These are phyloP conservation scores for Cheilosia soror DNA, from an alignment of 2,888 invertebrate genomes.

Conservation along the genomic window DNA sequence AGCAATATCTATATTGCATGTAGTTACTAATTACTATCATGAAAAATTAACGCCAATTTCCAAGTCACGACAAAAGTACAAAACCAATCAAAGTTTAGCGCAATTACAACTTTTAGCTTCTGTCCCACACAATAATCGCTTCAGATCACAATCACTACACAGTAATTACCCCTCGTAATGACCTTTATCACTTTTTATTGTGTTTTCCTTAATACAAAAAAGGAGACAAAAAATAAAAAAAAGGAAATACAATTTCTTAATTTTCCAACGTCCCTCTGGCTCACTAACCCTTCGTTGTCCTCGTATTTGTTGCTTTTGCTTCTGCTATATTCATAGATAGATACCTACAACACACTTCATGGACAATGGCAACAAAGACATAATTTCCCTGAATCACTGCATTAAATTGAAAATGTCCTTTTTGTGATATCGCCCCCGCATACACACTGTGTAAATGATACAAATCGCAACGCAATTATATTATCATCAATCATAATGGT, in stretches of 20 bases:
- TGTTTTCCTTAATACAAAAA: slow-evolving; percentile 11
- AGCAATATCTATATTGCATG: slow-evolving; percentile 21
- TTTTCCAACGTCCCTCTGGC: slow-evolving; percentile 31
- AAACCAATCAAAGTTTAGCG: slow-evolving; percentile 28
- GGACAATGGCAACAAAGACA: slow-evolving; percentile 51
- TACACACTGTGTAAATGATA: background rate
- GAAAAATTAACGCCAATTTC: slow-evolving; percentile 45
- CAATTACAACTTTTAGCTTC: slow-evolving; percentile 54
- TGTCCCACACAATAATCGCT: slow-evolving; percentile 53
- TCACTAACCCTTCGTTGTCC: slow-evolving; percentile 18
- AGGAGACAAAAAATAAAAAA: background rate
- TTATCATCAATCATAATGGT: slow-evolving; percentile 72
- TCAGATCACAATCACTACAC: slow-evolving; percentile 60
- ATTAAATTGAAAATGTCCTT: slow-evolving; percentile 65
- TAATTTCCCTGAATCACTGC: slow-evolving; percentile 69
- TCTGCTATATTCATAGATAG: background rate
- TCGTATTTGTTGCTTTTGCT: slow-evolving; percentile 38
- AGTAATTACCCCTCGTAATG: slow-evolving; percentile 70
- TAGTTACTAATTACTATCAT: slow-evolving; percentile 59
- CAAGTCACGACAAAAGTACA: background rate
- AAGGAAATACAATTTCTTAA: slow-evolving; percentile 59
- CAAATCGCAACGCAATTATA: slow-evolving; percentile 64
- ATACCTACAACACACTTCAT: slow-evolving; percentile 19
- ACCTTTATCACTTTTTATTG: slow-evolving; percentile 65
- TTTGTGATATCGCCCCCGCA: slow-evolving; percentile 7